Percentiles rank a stretch among this genome's conserved stretches.
Evolutionary conservation across 2,113 vertebrate species (phyloP).

Genomic region (Hemicordylus capensis): DNA sequence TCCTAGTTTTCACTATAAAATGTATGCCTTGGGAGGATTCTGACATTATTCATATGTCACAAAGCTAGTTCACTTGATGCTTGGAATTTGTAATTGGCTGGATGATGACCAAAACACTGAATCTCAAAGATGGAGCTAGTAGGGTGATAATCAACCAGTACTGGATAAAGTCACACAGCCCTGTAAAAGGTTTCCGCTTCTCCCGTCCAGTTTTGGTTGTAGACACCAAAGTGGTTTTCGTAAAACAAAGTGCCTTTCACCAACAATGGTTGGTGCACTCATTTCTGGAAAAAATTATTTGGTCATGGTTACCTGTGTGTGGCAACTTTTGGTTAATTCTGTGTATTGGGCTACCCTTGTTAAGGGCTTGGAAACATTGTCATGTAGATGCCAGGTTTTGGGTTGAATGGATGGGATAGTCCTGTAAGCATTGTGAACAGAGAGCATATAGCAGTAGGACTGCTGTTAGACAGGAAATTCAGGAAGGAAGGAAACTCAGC

Average conservation of each 20-base stretch:
- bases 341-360: background rate
- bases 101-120: background rate
- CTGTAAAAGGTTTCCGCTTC: background rate
- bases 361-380: background rate
- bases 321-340: background rate
- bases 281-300: background rate
- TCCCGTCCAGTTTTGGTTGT: background rate
- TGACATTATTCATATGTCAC: background rate
- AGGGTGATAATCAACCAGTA: background rate
- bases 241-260: background rate
- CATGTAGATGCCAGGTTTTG: background rate
- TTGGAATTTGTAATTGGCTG: too few species aligned
- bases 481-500: slow-evolving; percentile 9
- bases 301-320: background rate
- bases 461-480: background rate
- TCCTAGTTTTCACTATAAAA: slow-evolving; percentile 37
- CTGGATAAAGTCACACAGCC: background rate
- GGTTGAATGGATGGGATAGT: background rate
- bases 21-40: background rate
- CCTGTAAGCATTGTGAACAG: background rate
- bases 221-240: background rate
- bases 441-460: background rate
- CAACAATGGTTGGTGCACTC: background rate
- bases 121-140: background rate
- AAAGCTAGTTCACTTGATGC: background rate